These are phyloP conservation scores for Falco punctatus DNA, from an alignment of 2,113 vertebrate species.

Conservation along the genomic window DNA sequence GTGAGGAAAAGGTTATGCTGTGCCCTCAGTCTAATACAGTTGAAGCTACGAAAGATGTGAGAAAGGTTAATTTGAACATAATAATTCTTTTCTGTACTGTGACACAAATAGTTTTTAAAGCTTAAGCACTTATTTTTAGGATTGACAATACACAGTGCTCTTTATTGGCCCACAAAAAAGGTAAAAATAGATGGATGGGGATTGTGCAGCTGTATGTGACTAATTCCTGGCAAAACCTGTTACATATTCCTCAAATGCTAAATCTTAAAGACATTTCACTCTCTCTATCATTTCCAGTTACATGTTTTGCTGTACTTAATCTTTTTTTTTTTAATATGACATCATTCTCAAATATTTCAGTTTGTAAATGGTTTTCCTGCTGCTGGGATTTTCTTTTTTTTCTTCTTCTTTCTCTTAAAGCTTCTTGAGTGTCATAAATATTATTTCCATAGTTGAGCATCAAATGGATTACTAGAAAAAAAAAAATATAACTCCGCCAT, in stretches of 20 bases:
- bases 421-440: background rate
- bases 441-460: background rate
- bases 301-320: background rate
- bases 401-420: background rate
- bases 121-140: background rate
- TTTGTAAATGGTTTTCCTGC: background rate
- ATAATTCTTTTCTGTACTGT: background rate
- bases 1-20: background rate
- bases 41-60: background rate
- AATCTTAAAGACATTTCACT: background rate
- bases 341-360: background rate
- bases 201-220: conserved; percentile 7
- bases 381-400: background rate
- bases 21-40: background rate
- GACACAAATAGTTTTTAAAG: background rate
- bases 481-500: background rate
- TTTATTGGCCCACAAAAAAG: conserved; percentile 31
- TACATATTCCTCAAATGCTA: background rate
- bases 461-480: background rate
- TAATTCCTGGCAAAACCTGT: conserved; percentile 13
- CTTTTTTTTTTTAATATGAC: background rate
- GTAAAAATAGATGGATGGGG: background rate
- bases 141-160: background rate
- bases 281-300: background rate
- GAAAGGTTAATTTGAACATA: background rate